Conservation (phyloP, 2,888 invertebrate genomes). For the Gryllus longicercus region DNA sequence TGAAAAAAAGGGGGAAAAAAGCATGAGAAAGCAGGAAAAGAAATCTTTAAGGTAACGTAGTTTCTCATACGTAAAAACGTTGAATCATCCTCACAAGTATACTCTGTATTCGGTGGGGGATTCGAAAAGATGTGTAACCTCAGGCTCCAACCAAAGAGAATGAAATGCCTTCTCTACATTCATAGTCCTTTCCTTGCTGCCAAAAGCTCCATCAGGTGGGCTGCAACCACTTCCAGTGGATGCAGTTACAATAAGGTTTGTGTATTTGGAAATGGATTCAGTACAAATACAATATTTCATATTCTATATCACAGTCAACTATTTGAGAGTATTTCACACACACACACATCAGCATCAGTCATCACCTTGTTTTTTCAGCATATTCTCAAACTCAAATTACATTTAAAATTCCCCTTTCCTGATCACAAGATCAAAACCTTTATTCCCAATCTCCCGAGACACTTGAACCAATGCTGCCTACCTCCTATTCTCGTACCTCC, state of each 20-base stretch:
- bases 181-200: neutral
- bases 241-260: neutral
- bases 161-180: too few relatives aligned
- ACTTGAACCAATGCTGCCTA: conserved; percentile 20
- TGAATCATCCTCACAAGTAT: too few relatives aligned
- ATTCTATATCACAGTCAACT: conserved; percentile 10
- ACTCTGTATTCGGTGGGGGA: too few relatives aligned
- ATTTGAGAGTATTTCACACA: neutral
- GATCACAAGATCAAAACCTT: neutral
- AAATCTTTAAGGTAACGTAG: too few relatives aligned
- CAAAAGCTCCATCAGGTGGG: neutral
- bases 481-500: conserved; percentile 29
- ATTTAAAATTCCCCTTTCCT: neutral
- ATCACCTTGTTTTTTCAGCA: neutral
- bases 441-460: neutral
- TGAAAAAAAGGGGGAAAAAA: too few relatives aligned
- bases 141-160: too few relatives aligned
- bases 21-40: too few relatives aligned
- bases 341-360: neutral
- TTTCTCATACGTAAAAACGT: too few relatives aligned
- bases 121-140: too few relatives aligned
- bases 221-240: neutral
- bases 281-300: neutral
- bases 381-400: neutral
- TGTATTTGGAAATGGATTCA: conserved; percentile 10